These are phyloP conservation scores for Tanaodytes sp. DNA, from an alignment of 2,888 invertebrate species.

Conservation along the genomic window DNA sequence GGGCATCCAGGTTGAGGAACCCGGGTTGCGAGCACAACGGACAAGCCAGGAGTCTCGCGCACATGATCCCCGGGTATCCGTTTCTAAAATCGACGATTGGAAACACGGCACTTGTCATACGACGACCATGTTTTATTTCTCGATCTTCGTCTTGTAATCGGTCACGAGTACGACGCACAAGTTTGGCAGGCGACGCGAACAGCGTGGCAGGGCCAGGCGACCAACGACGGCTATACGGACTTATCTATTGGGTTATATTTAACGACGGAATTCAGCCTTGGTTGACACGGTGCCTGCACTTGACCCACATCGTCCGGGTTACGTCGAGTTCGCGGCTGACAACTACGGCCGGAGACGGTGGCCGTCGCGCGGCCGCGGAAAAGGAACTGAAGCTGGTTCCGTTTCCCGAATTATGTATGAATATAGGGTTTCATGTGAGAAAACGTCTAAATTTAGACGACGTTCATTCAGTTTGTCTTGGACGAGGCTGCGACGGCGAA, in stretches of 20 bases:
- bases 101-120: background rate
- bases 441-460: slow-evolving; percentile 61
- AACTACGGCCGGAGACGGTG: background rate
- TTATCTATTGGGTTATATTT: slow-evolving; percentile 55
- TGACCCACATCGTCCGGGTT: slow-evolving; percentile 57
- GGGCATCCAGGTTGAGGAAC: slow-evolving; percentile 81
- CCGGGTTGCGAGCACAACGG: slow-evolving; percentile 84
- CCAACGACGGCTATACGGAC: background rate
- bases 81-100: no score
- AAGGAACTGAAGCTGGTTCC: slow-evolving; percentile 35
- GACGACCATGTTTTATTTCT: slow-evolving; percentile 24
- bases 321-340: slow-evolving; percentile 2
- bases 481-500: slow-evolving; percentile 32
- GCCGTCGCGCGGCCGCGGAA: slow-evolving; percentile 14
- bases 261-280: slow-evolving; percentile 57
- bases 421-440: slow-evolving; percentile 56
- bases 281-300: slow-evolving; percentile 61
- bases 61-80: no score
- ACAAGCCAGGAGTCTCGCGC: slow-evolving; percentile 77
- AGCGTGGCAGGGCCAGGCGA: no score
- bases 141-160: no score
- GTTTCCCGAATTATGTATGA: slow-evolving; percentile 41
- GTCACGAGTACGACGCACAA: slow-evolving; percentile 9
- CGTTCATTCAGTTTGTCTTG: slow-evolving; percentile 58
- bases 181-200: background rate